phyloP scores from a whole-genome alignment of 2,888 invertebrate genomes.

The Aphidoletes aphidimyza region DNA sequence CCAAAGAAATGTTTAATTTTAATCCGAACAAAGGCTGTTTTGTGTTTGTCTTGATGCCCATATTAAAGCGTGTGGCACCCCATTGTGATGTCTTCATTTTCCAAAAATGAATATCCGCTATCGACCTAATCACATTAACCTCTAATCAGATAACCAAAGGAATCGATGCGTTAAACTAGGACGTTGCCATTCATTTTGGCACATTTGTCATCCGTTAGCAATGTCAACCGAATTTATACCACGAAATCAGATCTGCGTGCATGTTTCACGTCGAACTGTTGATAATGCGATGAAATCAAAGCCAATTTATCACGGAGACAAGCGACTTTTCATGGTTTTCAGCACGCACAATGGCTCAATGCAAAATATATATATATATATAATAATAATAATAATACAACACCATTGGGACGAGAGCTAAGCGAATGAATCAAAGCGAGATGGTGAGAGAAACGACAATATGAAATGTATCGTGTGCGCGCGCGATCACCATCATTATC shows the following conservation, averaged over 20 bases:
- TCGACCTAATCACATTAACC: no score
- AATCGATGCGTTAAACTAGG: no score
- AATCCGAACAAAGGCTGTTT: no score
- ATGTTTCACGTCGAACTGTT: background rate
- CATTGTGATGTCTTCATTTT: no score
- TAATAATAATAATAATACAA: no score
- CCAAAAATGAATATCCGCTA: no score
- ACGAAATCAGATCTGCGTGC: background rate
- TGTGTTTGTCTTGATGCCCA: no score
- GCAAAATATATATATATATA: no score
- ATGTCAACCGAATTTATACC: background rate
- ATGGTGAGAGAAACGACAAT: background rate
- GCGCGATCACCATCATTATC: constrained; percentile 30
- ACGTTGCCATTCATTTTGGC: background rate
- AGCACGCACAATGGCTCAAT: background rate
- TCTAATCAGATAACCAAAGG: no score
- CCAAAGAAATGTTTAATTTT: no score
- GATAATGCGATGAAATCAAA: constrained; percentile 21
- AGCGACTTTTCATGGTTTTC: constrained; percentile 14
- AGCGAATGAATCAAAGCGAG: background rate
- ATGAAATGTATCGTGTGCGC: background rate
- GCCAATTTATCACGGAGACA: constrained; percentile 16
- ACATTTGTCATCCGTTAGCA: background rate
- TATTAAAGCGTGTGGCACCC: no score
- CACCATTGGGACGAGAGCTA: no score